Percentiles rank a stretch among this genome's conserved stretches.
These are phyloP conservation scores for Centruroides vittatus DNA, from an alignment of 1,140 invertebrate genomes.

Conservation along the genomic window DNA sequence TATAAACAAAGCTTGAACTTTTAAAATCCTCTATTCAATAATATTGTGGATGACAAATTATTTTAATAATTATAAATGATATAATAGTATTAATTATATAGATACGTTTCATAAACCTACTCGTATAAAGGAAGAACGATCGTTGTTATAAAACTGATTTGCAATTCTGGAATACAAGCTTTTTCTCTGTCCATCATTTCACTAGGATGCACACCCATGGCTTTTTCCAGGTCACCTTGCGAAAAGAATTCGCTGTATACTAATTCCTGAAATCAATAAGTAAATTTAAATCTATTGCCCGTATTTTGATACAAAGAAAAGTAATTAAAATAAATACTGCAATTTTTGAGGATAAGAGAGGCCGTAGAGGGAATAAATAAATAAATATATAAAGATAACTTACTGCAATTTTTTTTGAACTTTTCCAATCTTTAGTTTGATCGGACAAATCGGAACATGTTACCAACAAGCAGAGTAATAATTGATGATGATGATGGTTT, in stretches of 20 bases:
- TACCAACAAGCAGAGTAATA: slow-evolving; percentile 59
- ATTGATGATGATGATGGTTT: slow-evolving; percentile 42
- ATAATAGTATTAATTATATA: too few species aligned
- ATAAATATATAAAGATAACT: slow-evolving; percentile 33
- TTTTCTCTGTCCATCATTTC: slow-evolving; percentile 92
- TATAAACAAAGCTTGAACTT: too few species aligned
- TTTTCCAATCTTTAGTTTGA: slow-evolving; percentile 62
- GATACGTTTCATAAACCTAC: slow-evolving; percentile 26
- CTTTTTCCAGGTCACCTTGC: slow-evolving; percentile 81
- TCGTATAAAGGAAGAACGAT: slow-evolving; percentile 43
- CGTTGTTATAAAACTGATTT: slow-evolving; percentile 58
- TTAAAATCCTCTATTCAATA: too few species aligned
- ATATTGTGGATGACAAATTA: too few species aligned
- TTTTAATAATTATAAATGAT: too few species aligned
- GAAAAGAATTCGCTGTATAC: slow-evolving; percentile 92
- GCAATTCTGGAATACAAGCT: slow-evolving; percentile 65
- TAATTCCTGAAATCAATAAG: slow-evolving; percentile 38
- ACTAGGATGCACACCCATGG: slow-evolving; percentile 73
- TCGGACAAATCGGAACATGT: slow-evolving; percentile 70
- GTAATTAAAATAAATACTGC: slow-evolving; percentile 32
- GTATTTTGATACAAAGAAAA: too few species aligned
- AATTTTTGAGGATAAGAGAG: too few species aligned
- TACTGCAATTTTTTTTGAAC: slow-evolving; percentile 49
- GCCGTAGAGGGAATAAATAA: too few species aligned
- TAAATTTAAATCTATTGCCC: too few species aligned